Evolutionary conservation across 2,888 invertebrate genomes (phyloP), one percentile per base, ranked within the genome.

Genomic region (Dynastes maya): DNA sequence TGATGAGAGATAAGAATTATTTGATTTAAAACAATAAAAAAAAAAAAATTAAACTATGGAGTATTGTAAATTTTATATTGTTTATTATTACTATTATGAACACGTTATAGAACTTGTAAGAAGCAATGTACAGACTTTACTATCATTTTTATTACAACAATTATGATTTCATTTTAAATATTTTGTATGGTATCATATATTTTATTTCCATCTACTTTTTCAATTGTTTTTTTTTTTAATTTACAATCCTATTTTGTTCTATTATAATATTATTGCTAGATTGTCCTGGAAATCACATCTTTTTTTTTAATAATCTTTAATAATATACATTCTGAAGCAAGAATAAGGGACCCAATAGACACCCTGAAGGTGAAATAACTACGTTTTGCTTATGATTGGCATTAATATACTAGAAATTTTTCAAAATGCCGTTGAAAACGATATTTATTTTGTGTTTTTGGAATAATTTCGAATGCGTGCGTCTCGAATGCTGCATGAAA

Each of bases 61-160:
- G 71, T 72, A 72, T 72, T 72, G 72, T 72, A 72, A 72, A 72
- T 72, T 72, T 72, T 72, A 72, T 72, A 72, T 72, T 72, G 61
- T 37, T 37, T 37, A 37, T 37, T 37, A 37, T 37, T 37, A 58
- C 22, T 40, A 37, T 9, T 49, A 68, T 11, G 3, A 11, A 16
- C 22, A 68, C 16, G 68, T 68, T 67, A 40, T 68, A 72, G 22
- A 45, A 45, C 9, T 45, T 45, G 53, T 53, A 61, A 22, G 40
- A 61, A 72, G 40, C 22, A 40, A 61, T 72, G 72, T 72, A 72
- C 72, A 72, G 58, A 72, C 72, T 53, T 61, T 72, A 72, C 6
- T 37, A 61, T 72, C 58, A 61, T 72, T 58, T 40, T 72, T 58
- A 72, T 55, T 53, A 55, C 37, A 58, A 71, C 58, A 58, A 71